Percentiles rank a stretch among this genome's conserved stretches.
These are phyloP conservation scores for Muscidifurax raptorellus DNA, from an alignment of 1,140 invertebrate genomes.

Conservation along the genomic window DNA sequence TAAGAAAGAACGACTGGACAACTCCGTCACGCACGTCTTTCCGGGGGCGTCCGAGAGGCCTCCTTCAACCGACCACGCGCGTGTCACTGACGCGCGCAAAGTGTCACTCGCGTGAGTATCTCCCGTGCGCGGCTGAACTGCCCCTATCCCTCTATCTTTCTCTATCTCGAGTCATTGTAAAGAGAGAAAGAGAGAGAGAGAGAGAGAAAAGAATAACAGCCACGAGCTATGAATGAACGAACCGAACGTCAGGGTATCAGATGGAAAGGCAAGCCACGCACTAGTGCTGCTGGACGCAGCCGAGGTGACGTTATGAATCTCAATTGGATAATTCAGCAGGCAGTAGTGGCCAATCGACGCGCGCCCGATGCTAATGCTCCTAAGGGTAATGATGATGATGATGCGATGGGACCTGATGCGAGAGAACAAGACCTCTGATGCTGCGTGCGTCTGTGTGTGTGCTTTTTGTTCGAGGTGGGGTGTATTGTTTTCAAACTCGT, in stretches of 20 bases:
- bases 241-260: background rate
- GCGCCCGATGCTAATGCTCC: background rate
- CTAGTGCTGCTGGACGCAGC: background rate
- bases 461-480: background rate
- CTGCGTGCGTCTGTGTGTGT: no score
- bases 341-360: conserved; percentile 28
- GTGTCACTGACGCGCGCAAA: background rate
- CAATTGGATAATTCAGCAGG: conserved; percentile 74
- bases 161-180: background rate
- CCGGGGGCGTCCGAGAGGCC: background rate
- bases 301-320: conserved; percentile 66
- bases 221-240: background rate
- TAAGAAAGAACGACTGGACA: background rate
- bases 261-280: background rate
- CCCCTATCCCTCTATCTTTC: background rate
- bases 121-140: background rate
- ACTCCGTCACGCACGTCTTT: background rate
- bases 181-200: background rate
- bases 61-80: background rate
- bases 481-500: background rate
- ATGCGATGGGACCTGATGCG: background rate
- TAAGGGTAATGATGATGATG: background rate
- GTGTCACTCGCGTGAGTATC: background rate
- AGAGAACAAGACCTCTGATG: background rate
- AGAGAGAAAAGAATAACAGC: background rate